Percentiles rank a stretch among this genome's conserved stretches.
phyloP scores from a whole-genome alignment of 1,140 invertebrate species.

The Dendroctonus valens region DNA sequence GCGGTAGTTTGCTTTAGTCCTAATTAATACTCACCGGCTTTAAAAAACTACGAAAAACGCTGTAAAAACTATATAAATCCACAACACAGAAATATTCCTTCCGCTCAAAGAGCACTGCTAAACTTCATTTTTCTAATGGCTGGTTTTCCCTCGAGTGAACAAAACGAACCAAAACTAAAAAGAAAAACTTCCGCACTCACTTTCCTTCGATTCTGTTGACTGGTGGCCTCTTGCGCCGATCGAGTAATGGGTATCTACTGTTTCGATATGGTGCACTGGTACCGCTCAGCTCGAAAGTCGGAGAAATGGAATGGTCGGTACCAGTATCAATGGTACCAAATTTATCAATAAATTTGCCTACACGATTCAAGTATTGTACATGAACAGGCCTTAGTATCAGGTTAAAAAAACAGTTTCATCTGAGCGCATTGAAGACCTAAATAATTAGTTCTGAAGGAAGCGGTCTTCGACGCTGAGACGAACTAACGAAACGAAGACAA shows the following conservation, averaged over 20 bases:
- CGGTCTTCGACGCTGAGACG: no score
- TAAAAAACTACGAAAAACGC: not conserved
- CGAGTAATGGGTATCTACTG: not conserved
- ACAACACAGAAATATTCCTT: not conserved
- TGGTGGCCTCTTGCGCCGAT: not conserved
- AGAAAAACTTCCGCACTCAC: not conserved
- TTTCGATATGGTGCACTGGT: conserved; percentile 4
- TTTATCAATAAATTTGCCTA: not conserved
- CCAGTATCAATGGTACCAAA: not conserved
- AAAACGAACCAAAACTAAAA: conserved; percentile 6
- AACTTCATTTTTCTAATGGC: not conserved
- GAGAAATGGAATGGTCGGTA: conserved; percentile 32
- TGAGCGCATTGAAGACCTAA: no score
- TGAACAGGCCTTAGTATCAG: no score
- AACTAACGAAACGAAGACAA: no score
- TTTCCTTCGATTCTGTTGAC: no score
- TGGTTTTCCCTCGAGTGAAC: not conserved
- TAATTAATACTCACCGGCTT: no score
- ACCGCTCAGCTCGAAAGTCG: conserved; percentile 25
- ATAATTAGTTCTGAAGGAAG: no score
- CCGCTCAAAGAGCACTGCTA: not conserved
- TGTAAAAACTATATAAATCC: not conserved
- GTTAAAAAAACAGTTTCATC: no score
- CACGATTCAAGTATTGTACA: no score
- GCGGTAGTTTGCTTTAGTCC: no score